Evolutionary conservation across 2,888 invertebrate species (phyloP).

Genomic region (Scaptodrosophila latifasciaeformis): DNA sequence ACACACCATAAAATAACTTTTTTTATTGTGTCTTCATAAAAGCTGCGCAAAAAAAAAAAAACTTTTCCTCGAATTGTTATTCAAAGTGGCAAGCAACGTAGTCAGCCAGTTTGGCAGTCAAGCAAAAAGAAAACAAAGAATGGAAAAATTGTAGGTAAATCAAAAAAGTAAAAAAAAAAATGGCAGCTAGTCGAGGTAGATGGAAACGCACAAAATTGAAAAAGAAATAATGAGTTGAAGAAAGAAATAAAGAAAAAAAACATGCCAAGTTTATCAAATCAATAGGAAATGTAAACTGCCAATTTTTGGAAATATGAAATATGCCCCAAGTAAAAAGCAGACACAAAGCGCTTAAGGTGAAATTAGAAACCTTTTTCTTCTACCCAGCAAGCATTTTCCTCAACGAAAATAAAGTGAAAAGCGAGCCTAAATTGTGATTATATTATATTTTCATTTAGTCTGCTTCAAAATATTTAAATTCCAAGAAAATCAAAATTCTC

Average conservation of each 20-base stretch:
- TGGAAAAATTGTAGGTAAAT: constrained; percentile 15
- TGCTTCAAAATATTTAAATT: too few species aligned
- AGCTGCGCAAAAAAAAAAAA: constrained; percentile 39
- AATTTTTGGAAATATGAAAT: constrained; percentile 47
- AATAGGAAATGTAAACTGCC: constrained; percentile 49
- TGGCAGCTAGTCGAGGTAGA: constrained; percentile 9
- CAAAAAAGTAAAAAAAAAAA: constrained; percentile 1
- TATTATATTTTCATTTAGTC: too few species aligned
- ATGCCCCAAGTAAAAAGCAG: constrained; percentile 12
- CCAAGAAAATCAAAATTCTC: too few species aligned
- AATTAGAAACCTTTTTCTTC: too few species aligned
- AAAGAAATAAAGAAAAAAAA: constrained; percentile 58
- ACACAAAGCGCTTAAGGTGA: too few species aligned
- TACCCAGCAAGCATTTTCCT: too few species aligned
- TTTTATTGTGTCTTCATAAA: constrained; percentile 61
- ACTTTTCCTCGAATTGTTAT: constrained; percentile 62
- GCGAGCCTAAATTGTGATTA: too few species aligned
- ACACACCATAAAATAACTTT: constrained; percentile 60
- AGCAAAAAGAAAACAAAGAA: constrained; percentile 6
- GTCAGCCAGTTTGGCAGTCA: constrained; percentile 2
- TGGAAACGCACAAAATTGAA: constrained; percentile 48
- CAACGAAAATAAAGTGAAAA: too few species aligned
- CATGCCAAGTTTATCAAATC: constrained; percentile 59
- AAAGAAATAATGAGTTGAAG: constrained; percentile 61
- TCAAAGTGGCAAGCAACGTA: constrained; percentile 52